These are phyloP conservation scores for Heliconius ethilla DNA, from an alignment of 2,888 invertebrate genomes.

Conservation along the genomic window DNA sequence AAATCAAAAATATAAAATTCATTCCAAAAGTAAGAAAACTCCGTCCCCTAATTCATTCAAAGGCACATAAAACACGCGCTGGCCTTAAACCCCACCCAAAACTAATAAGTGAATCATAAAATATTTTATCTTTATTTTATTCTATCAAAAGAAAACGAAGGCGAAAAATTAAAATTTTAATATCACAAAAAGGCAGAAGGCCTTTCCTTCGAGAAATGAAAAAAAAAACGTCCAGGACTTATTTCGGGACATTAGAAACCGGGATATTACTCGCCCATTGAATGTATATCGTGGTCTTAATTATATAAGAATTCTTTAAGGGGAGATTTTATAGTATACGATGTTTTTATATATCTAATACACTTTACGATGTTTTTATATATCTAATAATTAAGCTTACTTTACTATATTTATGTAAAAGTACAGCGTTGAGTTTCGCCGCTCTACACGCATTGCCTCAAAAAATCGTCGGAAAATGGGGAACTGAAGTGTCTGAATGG, in stretches of 20 bases:
- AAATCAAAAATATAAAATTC: not conserved
- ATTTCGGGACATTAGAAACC: conserved; percentile 55
- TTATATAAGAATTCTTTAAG: conserved; percentile 16
- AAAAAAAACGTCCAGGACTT: conserved; percentile 58
- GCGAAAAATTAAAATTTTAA: conserved; percentile 50
- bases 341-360: not conserved
- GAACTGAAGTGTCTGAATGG: too few species aligned
- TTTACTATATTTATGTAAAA: too few species aligned
- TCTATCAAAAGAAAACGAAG: conserved; percentile 41
- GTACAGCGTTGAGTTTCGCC: too few species aligned
- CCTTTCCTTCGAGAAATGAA: conserved; percentile 43
- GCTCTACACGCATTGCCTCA: too few species aligned
- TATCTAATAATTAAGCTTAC: too few species aligned
- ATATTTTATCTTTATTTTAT: conserved; percentile 45
- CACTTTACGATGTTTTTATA: not conserved
- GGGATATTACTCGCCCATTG: conserved; percentile 24
- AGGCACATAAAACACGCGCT: conserved; percentile 36
- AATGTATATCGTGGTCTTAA: conserved; percentile 17
- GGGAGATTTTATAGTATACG: conserved; percentile 8
- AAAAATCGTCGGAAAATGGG: too few species aligned
- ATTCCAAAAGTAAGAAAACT: conserved; percentile 1
- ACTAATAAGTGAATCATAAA: conserved; percentile 36
- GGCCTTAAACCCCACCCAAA: conserved; percentile 28
- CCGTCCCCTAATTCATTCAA: conserved; percentile 35
- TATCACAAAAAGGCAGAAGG: conserved; percentile 47